Conservation (phyloP, 2,797 vertebrate genomes). For the Clarias fuscus region DNA sequence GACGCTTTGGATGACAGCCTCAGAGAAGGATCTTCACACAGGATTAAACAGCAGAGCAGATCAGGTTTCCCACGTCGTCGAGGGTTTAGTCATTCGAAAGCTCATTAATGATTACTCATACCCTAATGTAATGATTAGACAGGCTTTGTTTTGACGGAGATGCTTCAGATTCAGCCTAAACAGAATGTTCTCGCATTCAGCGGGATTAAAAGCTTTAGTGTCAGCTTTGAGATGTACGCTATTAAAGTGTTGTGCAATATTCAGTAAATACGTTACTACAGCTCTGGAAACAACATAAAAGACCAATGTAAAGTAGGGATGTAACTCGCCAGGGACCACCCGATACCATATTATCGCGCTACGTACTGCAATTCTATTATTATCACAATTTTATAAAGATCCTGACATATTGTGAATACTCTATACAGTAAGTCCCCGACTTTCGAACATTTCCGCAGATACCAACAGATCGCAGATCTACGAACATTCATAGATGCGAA, state of each 20-base stretch:
- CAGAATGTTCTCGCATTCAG: slow-evolving; percentile 24
- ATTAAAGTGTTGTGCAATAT: neutral
- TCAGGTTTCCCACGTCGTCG: slow-evolving; percentile 28
- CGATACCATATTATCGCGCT: no score
- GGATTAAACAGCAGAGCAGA: slow-evolving; percentile 30
- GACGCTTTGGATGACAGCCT: slow-evolving; percentile 38
- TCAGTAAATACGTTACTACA: neutral
- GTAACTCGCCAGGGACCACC: no score
- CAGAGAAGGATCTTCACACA: slow-evolving; percentile 23
- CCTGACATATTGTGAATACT: no score
- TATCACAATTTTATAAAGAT: no score
- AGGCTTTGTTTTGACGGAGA: neutral
- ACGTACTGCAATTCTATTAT: no score
- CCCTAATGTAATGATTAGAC: slow-evolving; percentile 27
- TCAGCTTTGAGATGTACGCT: neutral
- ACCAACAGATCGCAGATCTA: no score
- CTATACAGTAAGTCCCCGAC: no score
- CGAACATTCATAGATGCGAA: no score
- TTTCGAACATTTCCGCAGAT: no score
- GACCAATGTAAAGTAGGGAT: no score
- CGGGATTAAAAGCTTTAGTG: neutral
- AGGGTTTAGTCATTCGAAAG: slow-evolving; percentile 10
- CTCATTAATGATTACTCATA: slow-evolving; percentile 37
- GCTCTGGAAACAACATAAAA: no score
- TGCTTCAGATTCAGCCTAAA: slow-evolving; percentile 26